phyloP scores from a whole-genome alignment of 2,113 vertebrate genomes.

The Paralichthys olivaceus region DNA sequence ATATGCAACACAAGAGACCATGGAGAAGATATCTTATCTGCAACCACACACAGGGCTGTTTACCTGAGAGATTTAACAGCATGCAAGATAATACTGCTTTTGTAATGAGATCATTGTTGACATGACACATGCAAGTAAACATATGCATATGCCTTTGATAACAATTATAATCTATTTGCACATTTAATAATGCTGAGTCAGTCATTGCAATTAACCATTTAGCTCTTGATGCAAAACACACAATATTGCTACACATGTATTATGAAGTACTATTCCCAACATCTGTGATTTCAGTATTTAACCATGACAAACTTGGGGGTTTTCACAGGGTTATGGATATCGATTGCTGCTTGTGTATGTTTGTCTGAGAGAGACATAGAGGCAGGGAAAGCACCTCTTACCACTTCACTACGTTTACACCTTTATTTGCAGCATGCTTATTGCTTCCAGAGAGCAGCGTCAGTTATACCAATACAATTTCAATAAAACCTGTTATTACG shows the following conservation, averaged over 20 bases:
- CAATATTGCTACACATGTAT: not conserved
- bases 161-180: no score
- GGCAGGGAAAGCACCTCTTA: not conserved
- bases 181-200: not conserved
- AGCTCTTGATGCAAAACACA: not conserved
- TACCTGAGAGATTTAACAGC: not conserved
- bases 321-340: not conserved
- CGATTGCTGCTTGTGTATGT: not conserved
- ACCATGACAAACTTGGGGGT: no score
- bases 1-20: slow-evolving; percentile 20
- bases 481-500: not conserved
- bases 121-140: not conserved
- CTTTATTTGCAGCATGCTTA: not conserved
- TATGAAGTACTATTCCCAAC: not conserved
- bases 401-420: not conserved
- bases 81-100: not conserved
- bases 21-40: slow-evolving; percentile 8
- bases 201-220: not conserved
- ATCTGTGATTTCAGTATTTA: no score
- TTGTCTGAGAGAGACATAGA: not conserved
- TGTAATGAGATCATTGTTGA: not conserved
- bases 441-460: not conserved
- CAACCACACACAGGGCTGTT: not conserved
- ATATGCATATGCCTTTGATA: no score
- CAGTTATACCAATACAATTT: not conserved